Percentiles rank a stretch among this genome's conserved stretches.
Conservation (phyloP, 2,797 vertebrate genomes). For the Oryzias sinensis region DNA sequence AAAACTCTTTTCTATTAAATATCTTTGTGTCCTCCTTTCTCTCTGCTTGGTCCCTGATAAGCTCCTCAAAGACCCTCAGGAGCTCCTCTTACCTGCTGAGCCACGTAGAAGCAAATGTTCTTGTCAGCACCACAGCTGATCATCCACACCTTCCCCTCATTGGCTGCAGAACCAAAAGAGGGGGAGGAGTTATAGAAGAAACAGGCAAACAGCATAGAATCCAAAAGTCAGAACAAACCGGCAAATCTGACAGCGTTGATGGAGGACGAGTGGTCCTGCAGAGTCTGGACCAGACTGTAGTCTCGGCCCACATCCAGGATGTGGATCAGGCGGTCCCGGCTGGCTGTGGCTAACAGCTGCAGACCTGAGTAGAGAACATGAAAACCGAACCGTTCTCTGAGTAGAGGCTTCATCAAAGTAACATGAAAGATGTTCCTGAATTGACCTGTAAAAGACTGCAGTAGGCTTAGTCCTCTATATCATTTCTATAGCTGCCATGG, state of each 20-base stretch:
- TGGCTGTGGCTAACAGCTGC: conserved; percentile 90
- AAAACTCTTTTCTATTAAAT: too few species aligned
- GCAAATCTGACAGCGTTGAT: conserved; percentile 96
- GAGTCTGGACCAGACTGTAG: conserved; percentile 90
- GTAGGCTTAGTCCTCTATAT: too few species aligned
- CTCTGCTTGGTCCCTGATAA: background rate
- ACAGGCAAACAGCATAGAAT: background rate
- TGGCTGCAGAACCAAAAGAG: conserved; percentile 73
- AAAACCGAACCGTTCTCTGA: background rate
- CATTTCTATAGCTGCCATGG: too few species aligned
- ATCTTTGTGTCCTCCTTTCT: background rate
- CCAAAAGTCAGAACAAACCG: conserved; percentile 72
- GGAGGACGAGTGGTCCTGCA: conserved; percentile 97
- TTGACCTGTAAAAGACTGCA: too few species aligned
- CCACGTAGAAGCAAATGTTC: conserved; percentile 96
- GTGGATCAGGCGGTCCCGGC: conserved; percentile 93
- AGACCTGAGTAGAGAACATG: conserved; percentile 76
- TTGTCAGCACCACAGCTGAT: conserved; percentile 98
- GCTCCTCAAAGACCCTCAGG: background rate
- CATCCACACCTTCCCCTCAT: conserved; percentile 91
- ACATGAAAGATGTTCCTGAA: too few species aligned
- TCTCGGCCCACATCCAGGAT: conserved; percentile 87
- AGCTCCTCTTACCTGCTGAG: conserved; percentile 83
- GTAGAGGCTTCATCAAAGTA: too few species aligned
- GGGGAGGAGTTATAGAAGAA: conserved; percentile 1